These are phyloP conservation scores for Dromococcyx pavoninus DNA, from an alignment of 2,797 vertebrate genomes.

Conservation along the genomic window DNA sequence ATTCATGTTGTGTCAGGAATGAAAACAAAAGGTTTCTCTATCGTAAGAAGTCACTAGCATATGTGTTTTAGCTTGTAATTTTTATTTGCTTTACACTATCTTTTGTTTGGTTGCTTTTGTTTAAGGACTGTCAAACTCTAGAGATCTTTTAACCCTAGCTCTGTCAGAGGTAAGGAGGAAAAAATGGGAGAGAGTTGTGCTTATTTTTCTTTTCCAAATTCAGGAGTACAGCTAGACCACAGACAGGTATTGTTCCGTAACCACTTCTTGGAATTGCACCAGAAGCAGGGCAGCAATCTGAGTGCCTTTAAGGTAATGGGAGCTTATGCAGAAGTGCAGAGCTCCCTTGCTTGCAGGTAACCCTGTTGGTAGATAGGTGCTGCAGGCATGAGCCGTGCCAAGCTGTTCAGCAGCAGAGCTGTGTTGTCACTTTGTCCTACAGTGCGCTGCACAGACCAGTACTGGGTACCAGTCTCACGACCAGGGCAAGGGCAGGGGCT, in stretches of 20 bases:
- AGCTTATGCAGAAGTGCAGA: neutral
- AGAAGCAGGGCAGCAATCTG: neutral
- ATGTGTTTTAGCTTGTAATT: neutral
- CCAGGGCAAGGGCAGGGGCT: fast-evolving
- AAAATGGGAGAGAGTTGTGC: neutral
- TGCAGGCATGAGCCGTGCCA: fast-evolving
- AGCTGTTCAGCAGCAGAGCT: neutral
- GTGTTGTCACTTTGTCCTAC: neutral
- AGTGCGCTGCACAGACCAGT: fast-evolving
- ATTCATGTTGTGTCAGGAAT: neutral
- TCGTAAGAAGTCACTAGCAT: neutral
- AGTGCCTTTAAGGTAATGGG: neutral
- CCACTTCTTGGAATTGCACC: neutral
- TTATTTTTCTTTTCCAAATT: neutral
- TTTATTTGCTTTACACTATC: neutral
- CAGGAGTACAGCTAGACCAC: neutral
- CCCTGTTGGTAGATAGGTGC: no score
- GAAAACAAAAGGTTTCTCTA: neutral
- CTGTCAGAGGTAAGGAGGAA: neutral
- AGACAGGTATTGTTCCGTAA: neutral
- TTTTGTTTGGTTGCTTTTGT: neutral
- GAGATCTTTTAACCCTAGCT: neutral
- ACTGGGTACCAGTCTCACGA: neutral
- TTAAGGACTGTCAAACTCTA: neutral
- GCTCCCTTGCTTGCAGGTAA: neutral